phyloP scores from a whole-genome alignment of 2,113 vertebrate genomes.

The Pardalotus punctatus region DNA sequence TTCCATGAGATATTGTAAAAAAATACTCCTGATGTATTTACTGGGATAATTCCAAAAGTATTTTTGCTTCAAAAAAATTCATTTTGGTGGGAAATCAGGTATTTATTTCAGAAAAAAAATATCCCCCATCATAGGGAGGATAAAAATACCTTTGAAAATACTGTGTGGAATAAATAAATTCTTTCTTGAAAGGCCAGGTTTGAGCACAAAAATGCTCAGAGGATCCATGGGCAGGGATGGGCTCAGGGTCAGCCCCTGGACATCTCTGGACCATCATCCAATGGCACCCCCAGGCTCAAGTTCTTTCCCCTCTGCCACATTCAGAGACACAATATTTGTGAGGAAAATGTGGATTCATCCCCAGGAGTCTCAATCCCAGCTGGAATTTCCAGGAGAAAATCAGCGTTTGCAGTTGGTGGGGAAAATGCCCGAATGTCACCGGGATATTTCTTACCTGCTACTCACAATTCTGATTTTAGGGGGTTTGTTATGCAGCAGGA shows the following conservation, averaged over 20 bases:
- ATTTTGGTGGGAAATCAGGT: fast-evolving
- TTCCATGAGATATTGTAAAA: background rate
- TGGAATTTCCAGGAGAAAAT: background rate
- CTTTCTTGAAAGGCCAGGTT: background rate
- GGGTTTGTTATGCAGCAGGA: background rate
- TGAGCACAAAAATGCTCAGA: background rate
- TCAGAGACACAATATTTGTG: fast-evolving
- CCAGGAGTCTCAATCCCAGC: fast-evolving
- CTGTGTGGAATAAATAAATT: background rate
- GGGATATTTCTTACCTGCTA: background rate
- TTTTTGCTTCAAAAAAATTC: background rate
- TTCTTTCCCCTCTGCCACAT: fast-evolving
- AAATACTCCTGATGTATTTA: background rate
- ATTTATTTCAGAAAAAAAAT: background rate
- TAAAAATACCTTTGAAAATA: background rate
- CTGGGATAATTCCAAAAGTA: background rate
- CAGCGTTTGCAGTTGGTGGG: background rate
- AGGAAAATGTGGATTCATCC: fast-evolving
- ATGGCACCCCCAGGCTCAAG: fast-evolving
- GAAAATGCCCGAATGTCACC: background rate
- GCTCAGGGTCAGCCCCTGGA: background rate
- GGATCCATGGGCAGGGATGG: background rate
- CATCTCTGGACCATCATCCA: fast-evolving
- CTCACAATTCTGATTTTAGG: background rate
- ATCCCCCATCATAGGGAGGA: fast-evolving